Evolutionary conservation across 2,113 vertebrate genomes (phyloP).

Genomic region (Setophaga petechia): DNA sequence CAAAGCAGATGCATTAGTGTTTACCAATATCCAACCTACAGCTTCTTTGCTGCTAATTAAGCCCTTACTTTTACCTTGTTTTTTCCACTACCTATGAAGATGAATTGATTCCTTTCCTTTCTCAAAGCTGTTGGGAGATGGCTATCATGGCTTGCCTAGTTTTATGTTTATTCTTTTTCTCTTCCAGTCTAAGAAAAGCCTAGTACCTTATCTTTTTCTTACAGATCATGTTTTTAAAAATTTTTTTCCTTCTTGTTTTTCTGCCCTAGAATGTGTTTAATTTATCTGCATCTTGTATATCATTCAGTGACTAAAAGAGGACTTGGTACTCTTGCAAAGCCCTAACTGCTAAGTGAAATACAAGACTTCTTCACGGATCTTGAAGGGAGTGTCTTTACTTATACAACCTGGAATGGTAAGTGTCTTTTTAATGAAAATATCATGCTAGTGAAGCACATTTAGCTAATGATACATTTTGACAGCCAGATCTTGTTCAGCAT

Average conservation of each 20-base stretch:
- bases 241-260: not conserved
- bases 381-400: not conserved
- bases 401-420: not conserved
- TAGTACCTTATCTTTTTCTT: constrained; percentile 8
- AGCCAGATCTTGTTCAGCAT: not conserved
- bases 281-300: not conserved
- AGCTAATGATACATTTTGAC: not conserved
- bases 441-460: not conserved
- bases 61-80: not conserved
- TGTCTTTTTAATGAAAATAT: not conserved
- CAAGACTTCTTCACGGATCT: not conserved
- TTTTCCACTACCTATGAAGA: not conserved
- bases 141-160: not conserved
- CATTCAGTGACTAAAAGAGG: not conserved
- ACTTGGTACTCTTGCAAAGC: accelerated
- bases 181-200: not conserved
- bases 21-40: not conserved
- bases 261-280: not conserved
- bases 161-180: not conserved
- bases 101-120: constrained; percentile 5
- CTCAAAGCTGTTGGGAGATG: not conserved
- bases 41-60: not conserved
- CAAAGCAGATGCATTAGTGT: not conserved
- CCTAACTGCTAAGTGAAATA: not conserved
- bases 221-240: not conserved